Base-by-base conservation (phyloP, 2,888 invertebrate species). In the Plebejus melissa region DNA sequence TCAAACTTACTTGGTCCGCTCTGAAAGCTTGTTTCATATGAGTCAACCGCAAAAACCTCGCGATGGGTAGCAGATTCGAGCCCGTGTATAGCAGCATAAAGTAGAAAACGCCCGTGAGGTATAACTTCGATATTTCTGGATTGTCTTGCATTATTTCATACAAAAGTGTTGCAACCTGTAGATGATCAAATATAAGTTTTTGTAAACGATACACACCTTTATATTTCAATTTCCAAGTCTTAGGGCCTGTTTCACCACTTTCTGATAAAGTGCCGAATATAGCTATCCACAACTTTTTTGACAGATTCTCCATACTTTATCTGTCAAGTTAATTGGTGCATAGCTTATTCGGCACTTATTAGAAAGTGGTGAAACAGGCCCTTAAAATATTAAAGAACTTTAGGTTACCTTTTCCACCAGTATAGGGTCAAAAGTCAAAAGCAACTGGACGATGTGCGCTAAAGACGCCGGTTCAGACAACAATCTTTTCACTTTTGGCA, bases 11-110 rank as follows among this genome's bases (percentile, higher is more conserved):
- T 93, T 98, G 98, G 81, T 98, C 98, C 69, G 97, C 96, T 82
- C 98, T 95, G 85, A 98, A 99, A 0, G 99, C 98, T 88, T 99
- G 99, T 84, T 97, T 98, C 93, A 97, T 96, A 87, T 99, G 99
- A 1, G 99, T 98, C 81, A 98, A 94, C 84, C 99, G 96, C 74
- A 99, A 94, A 90, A 99, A 98, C 83, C 97, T 95, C 0, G 99
- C 99, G 75, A 99, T 96, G 0, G 99, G 99, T 79, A 99, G 94
- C 77, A 99, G 96, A 86, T 99, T 99, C 57, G 99, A 99, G 16
- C 99, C 99, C 0, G 98, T 99, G 89, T 99, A 99, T 97, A 99
- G 97, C 79, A 99, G 94, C 94, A 99, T 98, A 89, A 99, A 99
- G 94, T 98, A 99, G 91, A 99, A 99, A 38, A 98, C 97, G 3